Evolutionary conservation across 2,797 vertebrate species (phyloP), one percentile per base, ranked within the genome.

Genomic region (Toxotes lorentzi): DNA sequence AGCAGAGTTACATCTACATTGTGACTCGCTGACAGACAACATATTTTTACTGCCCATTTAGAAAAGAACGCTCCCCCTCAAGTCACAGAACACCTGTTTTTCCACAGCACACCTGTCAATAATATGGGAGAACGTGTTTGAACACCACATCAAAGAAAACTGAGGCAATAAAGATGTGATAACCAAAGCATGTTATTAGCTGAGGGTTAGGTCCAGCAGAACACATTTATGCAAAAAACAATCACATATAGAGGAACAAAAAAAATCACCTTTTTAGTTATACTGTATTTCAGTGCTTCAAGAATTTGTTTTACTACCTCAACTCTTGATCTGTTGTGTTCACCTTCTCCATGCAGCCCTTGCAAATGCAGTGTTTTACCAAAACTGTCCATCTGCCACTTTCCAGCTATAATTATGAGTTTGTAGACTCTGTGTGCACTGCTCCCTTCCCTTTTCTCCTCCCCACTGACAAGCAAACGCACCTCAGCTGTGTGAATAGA

Each of bases 1-100:
- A 27, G 16, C 17, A 57, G 23, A 66, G 59, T 78, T 70, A 63
- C 77, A 51, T 41, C 83, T 75, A 21, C 35, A 74, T 79, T 81
- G 70, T 41, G 40, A 70, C 38, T 24, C n/a, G 60, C 59, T 76
- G 74, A 71, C 60, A 72, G 73, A 73, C 23, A 10, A 34, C 61
- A 77, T 65, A 43, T 73, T 75, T 85, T 78, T 16, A 74, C 70
- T 66, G 38, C n/a, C 76, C 19, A 14, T 79, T 79, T 73, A 76
- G 60, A 65, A 34, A 64, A 48, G 76, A 76, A 76, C 30, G 41
- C 8, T 56, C 61, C 41, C 43, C 48, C 81, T 84, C 10, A 47
- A 59, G 73, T 54, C 78, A 60, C 17, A 59, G 65, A 80, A 83
- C 88, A 90, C 30, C 90, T 89, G 84, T 77, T 91, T 86, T 61